Evolutionary conservation across 2,888 invertebrate species (phyloP).

Genomic region (Hylaea fasciaria): DNA sequence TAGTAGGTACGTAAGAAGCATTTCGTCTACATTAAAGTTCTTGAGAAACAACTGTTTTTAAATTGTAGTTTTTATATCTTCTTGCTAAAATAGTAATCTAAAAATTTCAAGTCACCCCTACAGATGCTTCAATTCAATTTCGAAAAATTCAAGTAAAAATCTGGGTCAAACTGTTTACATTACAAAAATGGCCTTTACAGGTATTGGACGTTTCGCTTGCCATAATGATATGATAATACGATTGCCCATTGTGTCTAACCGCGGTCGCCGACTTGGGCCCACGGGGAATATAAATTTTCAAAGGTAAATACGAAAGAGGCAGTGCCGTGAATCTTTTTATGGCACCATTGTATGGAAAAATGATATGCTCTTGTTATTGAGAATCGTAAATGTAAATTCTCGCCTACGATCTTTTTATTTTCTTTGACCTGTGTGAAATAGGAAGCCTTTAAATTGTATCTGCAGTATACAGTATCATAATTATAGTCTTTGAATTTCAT

Average conservation of each 20-base stretch:
- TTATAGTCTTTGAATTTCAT: not conserved
- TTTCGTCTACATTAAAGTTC: too few relatives aligned
- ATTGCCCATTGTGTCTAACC: constrained; percentile 77
- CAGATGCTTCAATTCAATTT: constrained; percentile 19
- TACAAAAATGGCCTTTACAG: constrained; percentile 32
- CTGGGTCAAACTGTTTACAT: constrained; percentile 32
- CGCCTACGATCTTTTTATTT: constrained; percentile 52
- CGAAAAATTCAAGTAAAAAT: constrained; percentile 25
- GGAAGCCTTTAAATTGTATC: constrained; percentile 3
- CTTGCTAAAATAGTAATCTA: too few relatives aligned
- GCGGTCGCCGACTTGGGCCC: constrained; percentile 71
- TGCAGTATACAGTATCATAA: not conserved
- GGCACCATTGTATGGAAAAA: constrained; percentile 69
- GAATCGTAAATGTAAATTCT: constrained; percentile 59
- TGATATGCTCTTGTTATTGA: constrained; percentile 65
- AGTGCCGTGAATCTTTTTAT: constrained; percentile 74
- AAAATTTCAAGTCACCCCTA: too few relatives aligned
- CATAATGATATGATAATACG: constrained; percentile 80
- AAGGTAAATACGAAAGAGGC: constrained; percentile 78
- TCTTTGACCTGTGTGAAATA: constrained; percentile 34
- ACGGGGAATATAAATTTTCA: constrained; percentile 79
- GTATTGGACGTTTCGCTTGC: constrained; percentile 48
- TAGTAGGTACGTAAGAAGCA: too few relatives aligned
- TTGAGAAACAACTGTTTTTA: too few relatives aligned
- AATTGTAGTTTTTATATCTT: too few relatives aligned